A percentile compares a stretch with the other conserved stretches of the same genome.
These are phyloP conservation scores for Eilema depressum DNA, from an alignment of 2,888 invertebrate species.

Conservation along the genomic window DNA sequence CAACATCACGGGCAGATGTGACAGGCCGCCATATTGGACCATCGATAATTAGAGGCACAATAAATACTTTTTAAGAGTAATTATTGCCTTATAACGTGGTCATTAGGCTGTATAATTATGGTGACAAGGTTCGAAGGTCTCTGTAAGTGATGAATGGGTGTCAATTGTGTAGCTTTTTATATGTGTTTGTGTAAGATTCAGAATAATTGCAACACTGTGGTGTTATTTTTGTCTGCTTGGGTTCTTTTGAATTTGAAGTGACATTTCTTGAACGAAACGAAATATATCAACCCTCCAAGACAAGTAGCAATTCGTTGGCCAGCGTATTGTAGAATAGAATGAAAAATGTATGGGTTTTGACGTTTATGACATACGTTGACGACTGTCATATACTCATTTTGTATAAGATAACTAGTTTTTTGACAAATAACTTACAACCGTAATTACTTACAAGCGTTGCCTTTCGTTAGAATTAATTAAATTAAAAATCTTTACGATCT, in stretches of 20 bases:
- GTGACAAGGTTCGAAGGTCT: slow-evolving; percentile 44
- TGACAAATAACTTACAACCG: neutral
- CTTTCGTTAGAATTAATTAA: neutral
- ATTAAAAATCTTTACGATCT: neutral
- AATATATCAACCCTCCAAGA: too few species aligned
- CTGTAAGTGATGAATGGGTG: slow-evolving; percentile 50
- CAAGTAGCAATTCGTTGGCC: too few species aligned
- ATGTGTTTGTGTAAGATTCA: slow-evolving; percentile 25
- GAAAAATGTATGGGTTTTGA: too few species aligned
- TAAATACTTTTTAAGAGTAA: slow-evolving; percentile 59
- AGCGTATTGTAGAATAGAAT: too few species aligned
- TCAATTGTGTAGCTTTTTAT: slow-evolving; percentile 43
- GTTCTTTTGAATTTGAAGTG: slow-evolving; percentile 1
- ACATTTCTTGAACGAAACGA: neutral
- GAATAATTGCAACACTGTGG: slow-evolving; percentile 5
- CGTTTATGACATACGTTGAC: too few species aligned
- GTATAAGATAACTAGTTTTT: neutral
- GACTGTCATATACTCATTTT: too few species aligned
- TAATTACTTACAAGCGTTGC: neutral
- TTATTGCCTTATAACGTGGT: slow-evolving; percentile 63
- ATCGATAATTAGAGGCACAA: slow-evolving; percentile 65
- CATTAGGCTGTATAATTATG: slow-evolving; percentile 64
- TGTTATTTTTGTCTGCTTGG: slow-evolving; percentile 3
- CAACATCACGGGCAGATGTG: slow-evolving; percentile 49
- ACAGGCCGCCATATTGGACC: slow-evolving; percentile 53